Conservation (phyloP, 2,113 vertebrate species). For the Labeo catla region DNA sequence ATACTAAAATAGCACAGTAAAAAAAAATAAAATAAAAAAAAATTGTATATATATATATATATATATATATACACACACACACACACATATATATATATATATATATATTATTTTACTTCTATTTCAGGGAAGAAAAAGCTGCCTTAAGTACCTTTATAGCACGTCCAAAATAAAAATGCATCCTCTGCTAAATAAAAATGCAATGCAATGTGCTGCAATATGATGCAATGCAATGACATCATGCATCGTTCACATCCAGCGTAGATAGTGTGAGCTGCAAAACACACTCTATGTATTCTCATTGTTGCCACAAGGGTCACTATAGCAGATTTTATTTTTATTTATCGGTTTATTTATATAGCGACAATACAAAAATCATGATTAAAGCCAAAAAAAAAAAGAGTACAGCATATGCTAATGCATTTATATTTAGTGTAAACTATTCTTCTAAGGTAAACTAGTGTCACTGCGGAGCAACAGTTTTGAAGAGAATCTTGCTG, state of each 20-base stretch:
- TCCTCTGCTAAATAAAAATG: background rate
- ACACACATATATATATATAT: no score
- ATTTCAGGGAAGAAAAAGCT: background rate
- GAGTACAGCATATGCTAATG: background rate
- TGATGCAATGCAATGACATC: background rate
- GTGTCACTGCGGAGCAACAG: background rate
- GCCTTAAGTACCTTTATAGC: background rate
- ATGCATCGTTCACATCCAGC: background rate
- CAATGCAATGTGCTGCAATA: background rate
- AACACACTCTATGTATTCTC: background rate
- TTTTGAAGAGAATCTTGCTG: background rate
- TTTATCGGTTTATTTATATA: background rate
- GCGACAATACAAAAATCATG: no score
- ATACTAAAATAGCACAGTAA: no score
- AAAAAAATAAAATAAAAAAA: no score
- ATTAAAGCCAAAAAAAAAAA: background rate
- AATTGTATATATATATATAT: no score
- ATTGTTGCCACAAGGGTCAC: background rate
- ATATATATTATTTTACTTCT: no score
- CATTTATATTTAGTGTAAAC: background rate
- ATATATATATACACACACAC: no score
- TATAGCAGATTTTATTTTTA: background rate
- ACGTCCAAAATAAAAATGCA: background rate
- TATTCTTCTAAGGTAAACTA: background rate
- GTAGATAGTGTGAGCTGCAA: background rate